A percentile compares a stretch with the other conserved stretches of the same genome.
Evolutionary conservation across 2,888 invertebrate genomes (phyloP).

Genomic region (Thereva nobilitata): DNA sequence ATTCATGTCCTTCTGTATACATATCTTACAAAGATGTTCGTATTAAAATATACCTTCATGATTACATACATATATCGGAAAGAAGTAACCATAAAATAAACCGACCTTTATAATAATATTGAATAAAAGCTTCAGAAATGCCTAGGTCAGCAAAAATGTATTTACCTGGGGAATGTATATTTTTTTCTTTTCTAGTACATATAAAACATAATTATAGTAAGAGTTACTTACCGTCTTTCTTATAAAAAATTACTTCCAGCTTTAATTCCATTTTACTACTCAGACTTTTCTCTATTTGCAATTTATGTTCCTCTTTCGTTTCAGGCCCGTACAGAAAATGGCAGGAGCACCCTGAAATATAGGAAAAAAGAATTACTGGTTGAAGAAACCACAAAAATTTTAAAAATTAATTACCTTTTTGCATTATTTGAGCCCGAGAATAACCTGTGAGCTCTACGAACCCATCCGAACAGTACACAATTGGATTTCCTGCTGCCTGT

Average conservation of each 20-base stretch:
- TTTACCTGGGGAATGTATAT: too few relatives aligned
- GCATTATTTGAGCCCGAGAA: constrained; percentile 94
- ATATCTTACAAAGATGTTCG: too few relatives aligned
- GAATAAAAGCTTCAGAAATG: too few relatives aligned
- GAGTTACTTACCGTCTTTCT: constrained; percentile 82
- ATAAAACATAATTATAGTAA: constrained; percentile 24
- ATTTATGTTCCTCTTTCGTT: constrained; percentile 85
- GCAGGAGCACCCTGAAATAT: constrained; percentile 75
- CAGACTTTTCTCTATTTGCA: constrained; percentile 86
- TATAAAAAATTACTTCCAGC: constrained; percentile 92
- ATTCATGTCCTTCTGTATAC: too few relatives aligned
- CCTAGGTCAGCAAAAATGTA: too few relatives aligned
- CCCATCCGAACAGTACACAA: constrained; percentile 95
- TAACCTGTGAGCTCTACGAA: constrained; percentile 95
- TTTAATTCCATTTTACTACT: constrained; percentile 91
- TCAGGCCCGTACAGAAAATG: constrained; percentile 92
- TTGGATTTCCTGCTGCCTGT: constrained; percentile 86
- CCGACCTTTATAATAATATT: too few relatives aligned
- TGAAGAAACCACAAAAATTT: constrained; percentile 10
- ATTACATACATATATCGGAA: too few relatives aligned
- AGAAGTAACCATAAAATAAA: too few relatives aligned
- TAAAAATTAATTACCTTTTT: constrained; percentile 65
- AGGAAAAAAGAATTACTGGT: constrained; percentile 1
- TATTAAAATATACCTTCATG: too few relatives aligned
- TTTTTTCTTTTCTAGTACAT: constrained; percentile 10